Percentiles rank a stretch among this genome's conserved stretches.
Conservation (phyloP, 2,797 vertebrate genomes). For the Typhlichthys eigenmanni region DNA sequence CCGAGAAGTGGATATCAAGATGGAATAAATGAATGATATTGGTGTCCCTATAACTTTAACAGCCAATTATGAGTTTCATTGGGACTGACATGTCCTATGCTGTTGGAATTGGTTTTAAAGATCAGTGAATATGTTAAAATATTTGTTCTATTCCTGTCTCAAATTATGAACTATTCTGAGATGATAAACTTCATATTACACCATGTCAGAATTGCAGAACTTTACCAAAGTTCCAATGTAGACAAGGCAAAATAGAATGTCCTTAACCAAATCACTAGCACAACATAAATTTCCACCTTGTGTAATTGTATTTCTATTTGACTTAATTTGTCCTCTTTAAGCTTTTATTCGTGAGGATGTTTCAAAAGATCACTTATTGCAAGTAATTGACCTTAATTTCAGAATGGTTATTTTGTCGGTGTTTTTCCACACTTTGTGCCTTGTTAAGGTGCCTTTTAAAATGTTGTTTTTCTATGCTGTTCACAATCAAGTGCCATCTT, state of each 20-base stretch:
- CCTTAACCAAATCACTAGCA: slow-evolving; percentile 25
- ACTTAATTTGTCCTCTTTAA: slow-evolving; percentile 55
- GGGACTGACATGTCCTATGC: slow-evolving; percentile 26
- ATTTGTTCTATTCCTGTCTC: slow-evolving; percentile 39
- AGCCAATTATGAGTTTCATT: slow-evolving; percentile 20
- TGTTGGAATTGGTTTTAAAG: slow-evolving; percentile 38
- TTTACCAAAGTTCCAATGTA: slow-evolving; percentile 18
- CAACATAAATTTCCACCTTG: slow-evolving; percentile 49
- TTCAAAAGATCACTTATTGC: slow-evolving; percentile 71
- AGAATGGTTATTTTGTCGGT: slow-evolving; percentile 55
- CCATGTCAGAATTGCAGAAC: slow-evolving; percentile 20
- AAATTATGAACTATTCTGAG: slow-evolving; percentile 33
- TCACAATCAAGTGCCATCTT: slow-evolving; percentile 56
- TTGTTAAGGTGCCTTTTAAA: slow-evolving; percentile 62
- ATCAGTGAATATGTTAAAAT: slow-evolving; percentile 42
- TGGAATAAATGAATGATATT: slow-evolving; percentile 14
- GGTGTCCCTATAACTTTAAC: slow-evolving; percentile 27
- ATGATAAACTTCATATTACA: slow-evolving; percentile 46
- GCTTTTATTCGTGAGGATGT: slow-evolving; percentile 59
- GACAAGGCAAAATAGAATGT: slow-evolving; percentile 28
- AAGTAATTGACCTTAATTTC: slow-evolving; percentile 66
- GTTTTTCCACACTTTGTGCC: slow-evolving; percentile 58
- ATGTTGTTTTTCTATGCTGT: slow-evolving; percentile 60
- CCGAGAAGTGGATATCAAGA: slow-evolving; percentile 25
- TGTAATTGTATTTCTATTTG: slow-evolving; percentile 49